Conservation (phyloP, 2,113 vertebrate genomes). For the Hydropotes inermis region DNA sequence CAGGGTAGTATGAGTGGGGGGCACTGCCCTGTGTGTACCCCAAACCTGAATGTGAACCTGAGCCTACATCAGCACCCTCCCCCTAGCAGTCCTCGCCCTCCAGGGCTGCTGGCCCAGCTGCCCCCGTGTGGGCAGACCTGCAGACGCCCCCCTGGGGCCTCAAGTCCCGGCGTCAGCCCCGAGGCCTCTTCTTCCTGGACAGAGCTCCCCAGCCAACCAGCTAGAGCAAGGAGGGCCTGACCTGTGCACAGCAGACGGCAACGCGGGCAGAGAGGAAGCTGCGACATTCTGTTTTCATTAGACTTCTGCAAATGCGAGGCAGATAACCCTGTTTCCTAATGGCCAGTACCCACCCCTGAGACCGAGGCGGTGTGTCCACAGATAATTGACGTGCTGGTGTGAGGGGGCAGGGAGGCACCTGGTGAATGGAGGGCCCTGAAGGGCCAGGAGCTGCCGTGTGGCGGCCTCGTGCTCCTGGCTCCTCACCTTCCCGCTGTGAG, state of each 20-base stretch:
- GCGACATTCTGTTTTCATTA: not conserved
- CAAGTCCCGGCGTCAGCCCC: not conserved
- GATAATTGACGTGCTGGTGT: not conserved
- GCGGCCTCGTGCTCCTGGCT: accelerated
- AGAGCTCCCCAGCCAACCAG: not conserved
- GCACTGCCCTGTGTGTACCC: not conserved
- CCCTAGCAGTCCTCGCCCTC: not conserved
- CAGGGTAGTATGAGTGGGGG: not conserved
- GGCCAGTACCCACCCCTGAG: not conserved
- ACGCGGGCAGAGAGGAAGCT: not conserved
- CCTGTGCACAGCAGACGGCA: not conserved
- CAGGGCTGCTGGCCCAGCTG: not conserved
- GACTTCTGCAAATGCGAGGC: not conserved
- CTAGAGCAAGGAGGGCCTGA: not conserved
- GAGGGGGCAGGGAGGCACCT: not conserved
- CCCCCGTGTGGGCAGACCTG: not conserved
- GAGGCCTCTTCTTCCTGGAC: not conserved
- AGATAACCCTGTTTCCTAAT: not conserved
- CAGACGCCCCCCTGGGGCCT: not conserved
- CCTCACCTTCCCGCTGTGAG: not conserved
- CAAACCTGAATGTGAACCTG: not conserved
- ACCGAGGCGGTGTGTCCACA: not conserved
- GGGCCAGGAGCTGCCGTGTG: not conserved
- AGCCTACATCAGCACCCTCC: not conserved
- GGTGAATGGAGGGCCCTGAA: not conserved